Evolutionary conservation across 2,888 invertebrate genomes (phyloP), one percentile per base, ranked within the genome.

Genomic region (Plagodis dolabraria): DNA sequence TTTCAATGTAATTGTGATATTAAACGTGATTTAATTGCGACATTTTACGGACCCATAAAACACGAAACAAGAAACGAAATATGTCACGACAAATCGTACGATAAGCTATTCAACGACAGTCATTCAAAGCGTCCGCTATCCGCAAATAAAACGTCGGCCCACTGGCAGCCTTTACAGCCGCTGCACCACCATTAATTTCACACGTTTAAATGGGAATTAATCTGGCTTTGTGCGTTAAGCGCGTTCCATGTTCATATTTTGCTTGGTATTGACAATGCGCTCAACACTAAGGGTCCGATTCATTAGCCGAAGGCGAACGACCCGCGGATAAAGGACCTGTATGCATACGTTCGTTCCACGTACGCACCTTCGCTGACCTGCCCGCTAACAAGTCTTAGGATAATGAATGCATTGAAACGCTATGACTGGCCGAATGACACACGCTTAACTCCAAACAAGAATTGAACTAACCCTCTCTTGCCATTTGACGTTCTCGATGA

Each of bases 221-320:
- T 87, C 86, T 83, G 79, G 81, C 79, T 86, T 89, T 89, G 86
- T 88, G 78, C 74, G 67, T 60, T 65, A 72, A 74, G 76, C 78
- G 78, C 79, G 77, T 77, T 77, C 77, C 79, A 77, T 79, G 77
- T 86, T 86, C 84, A 89, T 88, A 86, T 87, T 89, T 85, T 79
- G 82, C 86, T 83, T 77, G 77, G 81, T 86, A 89, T 90, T 90
- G 89, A 85, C 86, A 89, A 88, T 87, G 82, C 82, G 80, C 78
- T 85, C 84, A 22, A 71, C 80, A 81, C 82, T 80, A 73, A 86
- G 81, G 79, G 80, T 80, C 85, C 83, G 89, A 91, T 90, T 92
- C 90, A 92, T 92, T 91, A 92, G 83, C 84, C 65, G 75, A 76
- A 81, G 89, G 89, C 83, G 82, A 92, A 91, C 82, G 91, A 86